Percentiles rank a stretch among this genome's conserved stretches.
Conservation (phyloP, 2,113 vertebrate genomes). For the Phocoena phocoena region DNA sequence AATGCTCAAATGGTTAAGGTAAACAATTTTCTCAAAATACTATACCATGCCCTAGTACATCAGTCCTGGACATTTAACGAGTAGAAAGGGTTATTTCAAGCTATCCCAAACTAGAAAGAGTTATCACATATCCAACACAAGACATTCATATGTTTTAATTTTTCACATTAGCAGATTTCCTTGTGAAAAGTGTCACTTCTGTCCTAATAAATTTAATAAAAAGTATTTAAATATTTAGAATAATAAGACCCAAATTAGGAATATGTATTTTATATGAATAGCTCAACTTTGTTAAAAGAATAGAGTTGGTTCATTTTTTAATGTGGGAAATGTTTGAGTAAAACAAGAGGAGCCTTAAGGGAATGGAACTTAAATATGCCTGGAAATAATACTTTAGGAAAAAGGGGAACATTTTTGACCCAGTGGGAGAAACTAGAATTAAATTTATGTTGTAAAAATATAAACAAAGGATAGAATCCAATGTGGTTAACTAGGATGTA, state of each 20-base stretch:
- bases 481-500: conserved; percentile 39
- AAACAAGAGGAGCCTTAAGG: conserved; percentile 9
- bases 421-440: conserved; percentile 6
- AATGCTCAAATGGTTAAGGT: neutral
- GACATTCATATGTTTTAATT: neutral
- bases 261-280: neutral
- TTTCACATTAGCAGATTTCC: neutral
- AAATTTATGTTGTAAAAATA: conserved; percentile 60
- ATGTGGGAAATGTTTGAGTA: conserved; percentile 50
- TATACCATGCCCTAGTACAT: neutral
- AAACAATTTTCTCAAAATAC: neutral
- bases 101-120: neutral
- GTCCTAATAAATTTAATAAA: neutral
- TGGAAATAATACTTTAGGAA: conserved; percentile 15
- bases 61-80: neutral
- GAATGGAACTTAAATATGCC: conserved; percentile 20
- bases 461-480: conserved; percentile 36
- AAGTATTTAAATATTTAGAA: neutral
- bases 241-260: neutral
- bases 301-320: conserved; percentile 17
- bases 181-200: neutral
- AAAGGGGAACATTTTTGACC: conserved; percentile 19
- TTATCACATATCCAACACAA: neutral
- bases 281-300: neutral
- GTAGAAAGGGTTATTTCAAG: neutral